Conservation (phyloP, 2,797 vertebrate species). For the Lateolabrax maculatus region DNA sequence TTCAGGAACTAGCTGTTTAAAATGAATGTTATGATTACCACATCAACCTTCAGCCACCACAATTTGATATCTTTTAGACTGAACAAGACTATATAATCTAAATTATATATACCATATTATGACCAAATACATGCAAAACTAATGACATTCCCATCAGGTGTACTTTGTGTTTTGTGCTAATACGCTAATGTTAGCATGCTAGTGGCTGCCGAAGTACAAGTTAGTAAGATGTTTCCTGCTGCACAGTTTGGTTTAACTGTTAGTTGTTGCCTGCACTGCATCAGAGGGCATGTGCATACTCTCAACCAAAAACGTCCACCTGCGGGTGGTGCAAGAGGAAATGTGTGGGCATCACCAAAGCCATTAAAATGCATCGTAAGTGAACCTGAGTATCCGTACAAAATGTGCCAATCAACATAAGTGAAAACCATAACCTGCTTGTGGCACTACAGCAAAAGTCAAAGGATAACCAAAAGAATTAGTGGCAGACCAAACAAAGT, state of each 20-base stretch:
- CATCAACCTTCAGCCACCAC: neutral
- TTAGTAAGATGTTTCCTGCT: too few relatives aligned
- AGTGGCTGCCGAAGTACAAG: too few relatives aligned
- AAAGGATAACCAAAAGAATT: neutral
- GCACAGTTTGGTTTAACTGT: too few relatives aligned
- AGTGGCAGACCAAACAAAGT: too few relatives aligned
- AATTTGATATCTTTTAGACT: neutral
- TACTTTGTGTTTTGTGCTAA: too few relatives aligned
- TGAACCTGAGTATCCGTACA: neutral
- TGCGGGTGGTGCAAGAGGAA: too few relatives aligned
- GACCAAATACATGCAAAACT: neutral
- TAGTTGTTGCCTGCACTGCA: too few relatives aligned
- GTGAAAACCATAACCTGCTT: neutral
- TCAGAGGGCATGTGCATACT: too few relatives aligned
- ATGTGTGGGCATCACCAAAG: neutral
- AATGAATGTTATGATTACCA: neutral
- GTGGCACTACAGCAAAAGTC: neutral
- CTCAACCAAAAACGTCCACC: neutral
- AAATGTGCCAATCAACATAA: neutral
- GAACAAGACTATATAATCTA: neutral
- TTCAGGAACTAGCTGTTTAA: neutral
- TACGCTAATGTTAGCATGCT: too few relatives aligned
- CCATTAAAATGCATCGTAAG: neutral
- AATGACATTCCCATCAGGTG: too few relatives aligned
- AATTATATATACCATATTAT: too few relatives aligned